Base-by-base conservation (phyloP, 2,888 invertebrate species). In the Oligia latruncula region DNA sequence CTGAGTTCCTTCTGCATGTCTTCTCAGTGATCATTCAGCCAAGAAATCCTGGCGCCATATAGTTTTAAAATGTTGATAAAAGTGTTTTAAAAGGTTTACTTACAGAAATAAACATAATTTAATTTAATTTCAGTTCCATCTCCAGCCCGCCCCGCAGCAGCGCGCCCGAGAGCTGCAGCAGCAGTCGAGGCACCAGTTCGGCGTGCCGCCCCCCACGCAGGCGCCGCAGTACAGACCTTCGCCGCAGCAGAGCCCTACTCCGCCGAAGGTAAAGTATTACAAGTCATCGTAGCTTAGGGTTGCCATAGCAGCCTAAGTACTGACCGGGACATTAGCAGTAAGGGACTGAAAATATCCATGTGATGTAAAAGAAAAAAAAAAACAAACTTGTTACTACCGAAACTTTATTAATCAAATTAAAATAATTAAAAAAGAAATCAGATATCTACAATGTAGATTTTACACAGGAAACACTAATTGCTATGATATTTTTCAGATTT, bases 251-350 rank as follows among this genome's bases (percentile, higher is more conserved):
- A 70, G 82, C 15, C 96, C 96, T 23, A 74, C 93, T 0, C 96
- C 96, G 4, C 95, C 96, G 49, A 96, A 94, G 93, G 96, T 96
- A 90, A 77, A 6, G 23, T 52, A 20, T 13, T 43, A 64, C 4
- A 46, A 29, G 3, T 20, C n/a, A 29, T n/a, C n/a, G n/a, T n/a
- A n/a, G n/a, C n/a, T n/a, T n/a, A n/a, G n/a, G n/a, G n/a, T n/a
- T n/a, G n/a, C n/a, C n/a, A n/a, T n/a, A n/a, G n/a, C n/a, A n/a
- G n/a, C n/a, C n/a, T n/a, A n/a, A n/a, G n/a, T n/a, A n/a, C n/a
- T n/a, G n/a, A n/a, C n/a, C n/a, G n/a, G n/a, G n/a, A n/a, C n/a
- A n/a, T n/a, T n/a, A n/a, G n/a, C n/a, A n/a, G n/a, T n/a, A n/a
- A n/a, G n/a, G n/a, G n/a, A n/a, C n/a, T n/a, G n/a, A n/a, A n/a